Percentiles rank a stretch among this genome's conserved stretches.
These are phyloP conservation scores for Lysandra bellargus DNA, from an alignment of 2,888 invertebrate species.

Conservation along the genomic window DNA sequence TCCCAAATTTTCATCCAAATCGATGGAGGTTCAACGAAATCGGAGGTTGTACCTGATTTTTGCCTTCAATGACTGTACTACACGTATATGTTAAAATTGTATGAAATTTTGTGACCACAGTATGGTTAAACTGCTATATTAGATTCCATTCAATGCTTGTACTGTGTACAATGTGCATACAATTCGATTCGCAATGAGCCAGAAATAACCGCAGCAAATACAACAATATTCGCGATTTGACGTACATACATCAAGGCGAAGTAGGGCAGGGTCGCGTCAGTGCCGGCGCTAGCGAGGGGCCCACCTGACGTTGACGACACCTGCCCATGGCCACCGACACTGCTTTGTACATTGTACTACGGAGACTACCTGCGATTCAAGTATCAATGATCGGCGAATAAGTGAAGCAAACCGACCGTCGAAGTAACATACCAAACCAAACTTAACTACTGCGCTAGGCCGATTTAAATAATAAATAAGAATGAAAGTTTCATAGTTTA, in stretches of 20 bases:
- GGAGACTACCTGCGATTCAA: not conserved
- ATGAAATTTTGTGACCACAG: no score
- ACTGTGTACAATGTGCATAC: not conserved
- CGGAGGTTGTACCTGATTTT: no score
- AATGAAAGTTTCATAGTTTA: no score
- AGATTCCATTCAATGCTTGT: not conserved
- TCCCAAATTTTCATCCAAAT: no score
- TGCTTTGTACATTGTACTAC: not conserved
- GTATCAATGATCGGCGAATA: no score
- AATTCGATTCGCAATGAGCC: not conserved
- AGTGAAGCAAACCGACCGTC: no score
- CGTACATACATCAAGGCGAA: not conserved
- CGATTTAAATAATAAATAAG: no score
- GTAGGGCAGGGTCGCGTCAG: constrained; percentile 6
- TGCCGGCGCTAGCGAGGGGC: constrained; percentile 5
- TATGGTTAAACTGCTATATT: not conserved
- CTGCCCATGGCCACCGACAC: not conserved
- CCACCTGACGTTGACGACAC: not conserved
- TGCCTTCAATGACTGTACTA: no score
- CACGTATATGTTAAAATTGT: no score
- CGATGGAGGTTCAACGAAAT: no score
- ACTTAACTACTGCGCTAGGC: no score
- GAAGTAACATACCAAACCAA: no score
- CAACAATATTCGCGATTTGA: constrained; percentile 13
- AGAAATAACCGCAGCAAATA: constrained; percentile 12